Conservation (phyloP, 2,888 invertebrate species). For the Epirrhoe tristata region DNA sequence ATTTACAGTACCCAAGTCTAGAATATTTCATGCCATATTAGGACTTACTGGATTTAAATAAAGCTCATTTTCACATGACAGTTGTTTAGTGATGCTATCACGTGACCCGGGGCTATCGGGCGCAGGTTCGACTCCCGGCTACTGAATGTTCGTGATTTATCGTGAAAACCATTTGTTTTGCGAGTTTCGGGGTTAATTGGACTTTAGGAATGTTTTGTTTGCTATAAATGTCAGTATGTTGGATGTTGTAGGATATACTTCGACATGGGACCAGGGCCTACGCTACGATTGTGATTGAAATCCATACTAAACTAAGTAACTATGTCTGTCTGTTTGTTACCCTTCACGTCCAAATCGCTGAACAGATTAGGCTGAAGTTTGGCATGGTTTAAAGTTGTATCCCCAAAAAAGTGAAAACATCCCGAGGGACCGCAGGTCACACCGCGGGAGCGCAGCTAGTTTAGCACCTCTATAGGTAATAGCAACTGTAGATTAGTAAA, state of each 20-base stretch:
- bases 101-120: constrained; percentile 78
- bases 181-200: constrained; percentile 70
- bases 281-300: no score
- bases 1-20: not conserved
- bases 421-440: no score
- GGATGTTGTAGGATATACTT: not conserved
- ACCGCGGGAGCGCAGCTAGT: no score
- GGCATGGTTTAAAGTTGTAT: no score
- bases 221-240: constrained; percentile 11
- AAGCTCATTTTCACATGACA: constrained; percentile 16
- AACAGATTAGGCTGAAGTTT: no score
- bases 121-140: constrained; percentile 72
- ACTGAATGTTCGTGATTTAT: constrained; percentile 75
- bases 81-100: constrained; percentile 64
- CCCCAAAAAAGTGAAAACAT: no score
- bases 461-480: no score
- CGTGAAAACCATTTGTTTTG: constrained; percentile 64
- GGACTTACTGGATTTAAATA: constrained; percentile 7
- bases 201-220: constrained; percentile 40
- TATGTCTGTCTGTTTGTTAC: no score
- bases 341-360: no score
- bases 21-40: not conserved
- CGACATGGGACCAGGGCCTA: not conserved
- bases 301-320: not conserved
- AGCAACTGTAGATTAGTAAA: no score